Percentiles rank a stretch among this genome's conserved stretches.
phyloP scores from a whole-genome alignment of 1,140 invertebrate genomes.

The Cotesia chilonis region DNA sequence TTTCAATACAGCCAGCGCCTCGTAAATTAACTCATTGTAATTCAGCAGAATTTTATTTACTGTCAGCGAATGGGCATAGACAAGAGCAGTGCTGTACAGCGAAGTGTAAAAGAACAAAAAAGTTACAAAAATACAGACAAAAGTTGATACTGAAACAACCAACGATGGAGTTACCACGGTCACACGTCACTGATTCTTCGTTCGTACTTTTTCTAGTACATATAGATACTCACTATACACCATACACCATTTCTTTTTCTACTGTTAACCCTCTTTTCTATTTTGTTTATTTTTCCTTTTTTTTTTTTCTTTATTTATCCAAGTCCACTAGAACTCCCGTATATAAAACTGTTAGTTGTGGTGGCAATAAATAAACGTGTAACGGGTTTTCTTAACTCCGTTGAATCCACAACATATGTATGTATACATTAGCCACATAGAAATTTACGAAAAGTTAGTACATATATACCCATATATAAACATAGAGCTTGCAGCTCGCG shows the following conservation, averaged over 20 bases:
- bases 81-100: not conserved
- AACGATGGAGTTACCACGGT: conserved; percentile 5
- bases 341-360: conserved; percentile 13
- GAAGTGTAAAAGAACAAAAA: not conserved
- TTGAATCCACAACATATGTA: conserved; percentile 6
- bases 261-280: not conserved
- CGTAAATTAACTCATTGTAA: conserved; percentile 24
- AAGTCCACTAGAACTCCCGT: conserved; percentile 20
- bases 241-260: not conserved
- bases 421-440: not conserved
- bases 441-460: conserved; percentile 15
- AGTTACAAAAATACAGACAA: not conserved
- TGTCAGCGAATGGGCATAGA: not conserved
- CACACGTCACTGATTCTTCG: conserved; percentile 24
- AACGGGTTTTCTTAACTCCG: conserved; percentile 15
- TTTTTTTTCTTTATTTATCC: not conserved
- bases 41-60: conserved; percentile 29
- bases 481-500: no score
- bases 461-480: no score
- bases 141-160: conserved; percentile 1
- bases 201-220: not conserved
- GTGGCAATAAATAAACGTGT: conserved; percentile 15
- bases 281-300: not conserved
- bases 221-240: not conserved
- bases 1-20: conserved; percentile 11